A percentile compares a stretch with the other conserved stretches of the same genome.
phyloP scores from a whole-genome alignment of 2,888 invertebrate genomes.

The Melieria omissa region DNA sequence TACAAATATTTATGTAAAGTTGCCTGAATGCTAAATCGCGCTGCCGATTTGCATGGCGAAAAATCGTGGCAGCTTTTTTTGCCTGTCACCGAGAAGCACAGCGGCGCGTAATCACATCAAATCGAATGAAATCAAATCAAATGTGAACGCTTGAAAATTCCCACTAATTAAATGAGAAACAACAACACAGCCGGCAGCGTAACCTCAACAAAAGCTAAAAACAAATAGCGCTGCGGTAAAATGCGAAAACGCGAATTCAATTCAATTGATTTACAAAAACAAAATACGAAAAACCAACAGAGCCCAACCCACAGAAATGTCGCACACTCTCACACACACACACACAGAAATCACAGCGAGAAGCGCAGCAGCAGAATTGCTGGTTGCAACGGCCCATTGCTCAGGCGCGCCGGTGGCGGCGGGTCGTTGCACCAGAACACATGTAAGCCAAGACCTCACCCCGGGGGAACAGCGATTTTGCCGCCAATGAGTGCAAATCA shows the following conservation, averaged over 20 bases:
- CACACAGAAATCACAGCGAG: not conserved
- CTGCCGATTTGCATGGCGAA: no score
- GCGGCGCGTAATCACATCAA: conserved; percentile 27
- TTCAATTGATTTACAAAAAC: not conserved
- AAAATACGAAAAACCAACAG: not conserved
- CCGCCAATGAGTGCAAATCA: conserved; percentile 37
- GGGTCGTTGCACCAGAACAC: conserved; percentile 17
- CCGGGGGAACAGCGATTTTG: conserved; percentile 29
- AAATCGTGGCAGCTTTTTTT: no score
- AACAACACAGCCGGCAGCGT: conserved; percentile 7
- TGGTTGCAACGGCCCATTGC: not conserved
- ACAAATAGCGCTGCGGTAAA: conserved; percentile 12
- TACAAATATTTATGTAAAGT: no score
- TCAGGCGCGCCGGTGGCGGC: not conserved
- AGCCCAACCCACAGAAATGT: conserved; percentile 27
- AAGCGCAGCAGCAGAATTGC: conserved; percentile 11
- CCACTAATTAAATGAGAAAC: conserved; percentile 24
- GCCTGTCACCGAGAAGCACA: conserved; percentile 1
- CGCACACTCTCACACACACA: not conserved
- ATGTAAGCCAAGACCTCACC: conserved; percentile 34
- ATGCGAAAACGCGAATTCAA: conserved; percentile 9
- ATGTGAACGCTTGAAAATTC: conserved; percentile 28
- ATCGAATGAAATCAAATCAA: conserved; percentile 31
- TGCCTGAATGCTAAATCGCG: no score
- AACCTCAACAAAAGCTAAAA: conserved; percentile 17